These are phyloP conservation scores for Petromus typicus DNA, from an alignment of 2,113 vertebrate genomes.

Conservation along the genomic window DNA sequence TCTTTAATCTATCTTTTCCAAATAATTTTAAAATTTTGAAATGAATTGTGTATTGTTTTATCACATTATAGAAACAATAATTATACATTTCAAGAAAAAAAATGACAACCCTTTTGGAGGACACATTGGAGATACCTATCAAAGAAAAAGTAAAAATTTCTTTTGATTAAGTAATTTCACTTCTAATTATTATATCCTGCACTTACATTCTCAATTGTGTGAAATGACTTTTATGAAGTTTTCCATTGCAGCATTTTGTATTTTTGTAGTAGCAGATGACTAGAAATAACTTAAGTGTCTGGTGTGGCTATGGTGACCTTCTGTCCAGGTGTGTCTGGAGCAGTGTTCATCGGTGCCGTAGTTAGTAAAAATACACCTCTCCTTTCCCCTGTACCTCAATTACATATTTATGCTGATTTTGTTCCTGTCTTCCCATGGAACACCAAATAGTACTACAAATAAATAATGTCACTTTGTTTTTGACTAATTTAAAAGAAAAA, in stretches of 20 bases:
- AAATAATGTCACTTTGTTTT: background rate
- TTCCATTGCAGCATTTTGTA: background rate
- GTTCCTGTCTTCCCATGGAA: background rate
- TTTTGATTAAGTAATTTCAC: background rate
- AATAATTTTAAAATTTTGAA: slow-evolving; percentile 33
- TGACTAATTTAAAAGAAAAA: background rate
- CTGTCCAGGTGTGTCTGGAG: background rate
- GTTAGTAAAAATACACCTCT: background rate
- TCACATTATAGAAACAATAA: background rate
- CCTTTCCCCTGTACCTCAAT: slow-evolving; percentile 4
- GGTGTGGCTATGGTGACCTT: background rate
- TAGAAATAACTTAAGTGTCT: background rate
- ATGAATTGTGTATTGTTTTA: background rate
- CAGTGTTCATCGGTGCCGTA: background rate
- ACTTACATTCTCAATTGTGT: background rate
- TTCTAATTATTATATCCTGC: background rate
- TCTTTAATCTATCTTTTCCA: slow-evolving; percentile 31
- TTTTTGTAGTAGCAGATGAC: background rate
- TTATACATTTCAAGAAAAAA: slow-evolving; percentile 17
- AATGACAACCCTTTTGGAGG: background rate
- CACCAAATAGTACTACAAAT: background rate
- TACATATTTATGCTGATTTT: background rate
- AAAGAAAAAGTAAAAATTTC: background rate
- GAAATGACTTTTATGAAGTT: background rate
- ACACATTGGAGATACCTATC: background rate